Conservation (phyloP, 92 coral and sea anemone genomes). For the Galaxea fascicularis region DNA sequence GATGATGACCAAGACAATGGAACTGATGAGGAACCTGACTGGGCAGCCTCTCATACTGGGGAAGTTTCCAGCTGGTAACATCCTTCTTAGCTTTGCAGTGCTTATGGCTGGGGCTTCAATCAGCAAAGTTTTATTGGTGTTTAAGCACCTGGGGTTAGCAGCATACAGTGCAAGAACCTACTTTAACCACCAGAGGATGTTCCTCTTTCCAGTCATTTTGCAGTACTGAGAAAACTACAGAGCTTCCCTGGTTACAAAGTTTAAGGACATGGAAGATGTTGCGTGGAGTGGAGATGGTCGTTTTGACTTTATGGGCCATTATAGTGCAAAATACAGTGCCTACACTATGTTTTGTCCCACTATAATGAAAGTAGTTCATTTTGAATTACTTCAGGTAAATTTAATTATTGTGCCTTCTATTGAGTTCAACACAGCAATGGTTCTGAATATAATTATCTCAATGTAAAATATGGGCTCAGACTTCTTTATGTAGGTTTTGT, state of each 20-base stretch:
- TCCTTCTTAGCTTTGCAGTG: constrained; percentile 12
- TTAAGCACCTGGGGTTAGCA: constrained; percentile 31
- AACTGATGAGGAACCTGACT: constrained; percentile 15
- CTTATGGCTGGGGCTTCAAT: constrained; percentile 25
- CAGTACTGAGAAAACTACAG: constrained; percentile 61
- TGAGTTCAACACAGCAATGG: neutral
- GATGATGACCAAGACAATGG: neutral
- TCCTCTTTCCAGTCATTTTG: constrained; percentile 62
- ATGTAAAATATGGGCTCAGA: neutral
- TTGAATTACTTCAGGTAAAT: constrained; percentile 21
- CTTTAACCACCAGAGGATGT: constrained; percentile 61
- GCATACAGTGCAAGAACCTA: constrained; percentile 53
- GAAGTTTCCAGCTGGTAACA: constrained; percentile 58
- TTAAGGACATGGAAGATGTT: constrained; percentile 43
- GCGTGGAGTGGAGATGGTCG: constrained; percentile 27
- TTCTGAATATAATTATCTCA: neutral
- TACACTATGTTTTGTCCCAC: constrained; percentile 47
- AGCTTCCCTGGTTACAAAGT: constrained; percentile 37
- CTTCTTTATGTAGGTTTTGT: neutral
- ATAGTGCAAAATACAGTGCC: constrained; percentile 40
- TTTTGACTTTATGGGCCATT: constrained; percentile 41
- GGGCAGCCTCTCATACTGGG: constrained; percentile 32
- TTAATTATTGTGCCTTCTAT: neutral
- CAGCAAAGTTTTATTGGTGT: constrained; percentile 15
- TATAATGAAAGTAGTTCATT: constrained; percentile 19